phyloP scores from a whole-genome alignment of 1,140 invertebrate species.

The Polyergus mexicanus region DNA sequence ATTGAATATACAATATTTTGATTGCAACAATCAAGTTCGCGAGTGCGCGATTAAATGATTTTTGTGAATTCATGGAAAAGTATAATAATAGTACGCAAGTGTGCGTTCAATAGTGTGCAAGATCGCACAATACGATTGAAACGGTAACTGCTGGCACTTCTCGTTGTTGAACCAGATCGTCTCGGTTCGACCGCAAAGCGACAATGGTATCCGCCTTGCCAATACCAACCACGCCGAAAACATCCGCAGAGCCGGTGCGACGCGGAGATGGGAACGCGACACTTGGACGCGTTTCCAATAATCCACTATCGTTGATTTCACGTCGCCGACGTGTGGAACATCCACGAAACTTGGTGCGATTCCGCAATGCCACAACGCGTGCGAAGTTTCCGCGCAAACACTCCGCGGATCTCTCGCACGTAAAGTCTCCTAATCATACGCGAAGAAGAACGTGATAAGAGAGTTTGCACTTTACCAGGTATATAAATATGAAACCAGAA shows the following conservation, averaged over 20 bases:
- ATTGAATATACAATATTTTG: not conserved
- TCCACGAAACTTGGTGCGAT: constrained; percentile 25
- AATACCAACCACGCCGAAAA: constrained; percentile 38
- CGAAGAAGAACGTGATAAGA: constrained; percentile 7
- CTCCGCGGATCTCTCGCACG: constrained; percentile 7
- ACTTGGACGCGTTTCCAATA: constrained; percentile 55
- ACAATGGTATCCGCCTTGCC: constrained; percentile 35
- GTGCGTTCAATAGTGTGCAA: not conserved
- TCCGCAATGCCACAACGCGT: not conserved
- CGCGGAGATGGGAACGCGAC: constrained; percentile 14
- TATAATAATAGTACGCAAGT: not conserved
- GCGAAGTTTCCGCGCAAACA: constrained; percentile 2
- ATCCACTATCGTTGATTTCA: constrained; percentile 37
- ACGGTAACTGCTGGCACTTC: constrained; percentile 62
- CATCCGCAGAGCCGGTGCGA: not conserved
- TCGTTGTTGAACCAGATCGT: constrained; percentile 36
- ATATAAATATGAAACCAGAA: too few species aligned
- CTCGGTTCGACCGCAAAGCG: constrained; percentile 62
- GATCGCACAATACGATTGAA: constrained; percentile 17
- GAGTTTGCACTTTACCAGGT: constrained; percentile 10
- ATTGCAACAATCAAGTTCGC: not conserved
- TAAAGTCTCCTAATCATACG: constrained; percentile 10
- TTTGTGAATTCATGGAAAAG: not conserved
- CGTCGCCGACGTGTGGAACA: constrained; percentile 14
- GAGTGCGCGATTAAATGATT: not conserved